Evolutionary conservation across 2,888 invertebrate species (phyloP), one percentile per base, ranked within the genome.

Genomic region (Meloe dianella): DNA sequence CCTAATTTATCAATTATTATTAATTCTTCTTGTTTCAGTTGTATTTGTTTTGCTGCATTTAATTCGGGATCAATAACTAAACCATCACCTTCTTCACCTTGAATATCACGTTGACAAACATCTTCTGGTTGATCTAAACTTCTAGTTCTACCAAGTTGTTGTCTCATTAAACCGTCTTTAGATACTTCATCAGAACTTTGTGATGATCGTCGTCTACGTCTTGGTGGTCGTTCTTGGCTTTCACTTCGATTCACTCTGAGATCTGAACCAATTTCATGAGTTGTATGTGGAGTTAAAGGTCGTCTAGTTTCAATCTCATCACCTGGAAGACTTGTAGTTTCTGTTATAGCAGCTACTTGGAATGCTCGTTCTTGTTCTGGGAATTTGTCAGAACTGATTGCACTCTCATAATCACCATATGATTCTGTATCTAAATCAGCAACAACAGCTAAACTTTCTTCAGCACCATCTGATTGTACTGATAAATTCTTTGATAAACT

Each of bases 341-440:
- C 84, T 2, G 82, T 82, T 38, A 83, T 83, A n/a, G 82, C 82
- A 35, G 82, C 82, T 6, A 83, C 81, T 77, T 83, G 82, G 70
- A 80, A 82, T 1, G 82, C 83, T 60, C 75, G 75, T 14, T 82
- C 79, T 63, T 78, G 73, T 61, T 80, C 77, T 10, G 72, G 72
- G 6, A 71, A 77, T 41, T 70, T 77, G 8, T 79, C 79, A 12
- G 86, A 89, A 80, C 89, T 88, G 71, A 86, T 85, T 0, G 91
- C 90, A 78, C 91, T 91, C 29, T 89, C 91, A 82, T 88, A 91
- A 75, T 89, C 89, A 68, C 89, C 81, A 68, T 89, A 90, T 51
- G 90, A 90, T 75, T 89, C 89, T 17, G 84, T 82, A 74, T 88
- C 87, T 22, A 89, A 85, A 62, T 90, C 90, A 61, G 89, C 87